Evolutionary conservation across 2,797 vertebrate genomes (phyloP).

Genomic region (Loriculus beryllinus): DNA sequence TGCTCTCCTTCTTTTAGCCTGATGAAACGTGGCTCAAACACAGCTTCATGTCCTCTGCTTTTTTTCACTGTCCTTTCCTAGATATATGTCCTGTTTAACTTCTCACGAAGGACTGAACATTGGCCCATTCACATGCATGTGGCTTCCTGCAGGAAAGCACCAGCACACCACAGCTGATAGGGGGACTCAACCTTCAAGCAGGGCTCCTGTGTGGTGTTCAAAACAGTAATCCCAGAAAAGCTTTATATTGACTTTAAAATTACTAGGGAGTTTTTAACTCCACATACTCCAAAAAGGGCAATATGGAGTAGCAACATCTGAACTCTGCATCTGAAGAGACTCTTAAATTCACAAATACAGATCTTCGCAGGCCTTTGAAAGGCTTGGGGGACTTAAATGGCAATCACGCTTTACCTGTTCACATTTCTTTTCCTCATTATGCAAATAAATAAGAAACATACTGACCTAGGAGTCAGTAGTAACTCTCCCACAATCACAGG

Average conservation of each 20-base stretch:
- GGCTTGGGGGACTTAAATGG: neutral
- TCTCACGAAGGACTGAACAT: neutral
- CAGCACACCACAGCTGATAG: neutral
- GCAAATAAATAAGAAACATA: neutral
- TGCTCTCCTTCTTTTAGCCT: neutral
- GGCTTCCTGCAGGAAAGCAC: neutral
- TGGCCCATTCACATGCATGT: accelerated
- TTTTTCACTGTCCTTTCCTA: neutral
- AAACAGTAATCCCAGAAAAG: neutral
- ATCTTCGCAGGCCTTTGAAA: neutral
- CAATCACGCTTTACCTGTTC: neutral
- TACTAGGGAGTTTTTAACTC: neutral
- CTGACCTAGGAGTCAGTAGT: neutral
- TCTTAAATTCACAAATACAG: neutral
- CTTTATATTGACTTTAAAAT: neutral
- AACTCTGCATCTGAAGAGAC: neutral
- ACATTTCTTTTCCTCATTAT: neutral
- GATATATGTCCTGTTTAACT: neutral
- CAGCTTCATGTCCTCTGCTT: neutral
- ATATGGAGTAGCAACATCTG: neutral
- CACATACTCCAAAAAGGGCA: neutral
- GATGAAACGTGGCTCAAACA: neutral
- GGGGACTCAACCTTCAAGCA: neutral
- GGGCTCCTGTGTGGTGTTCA: neutral
- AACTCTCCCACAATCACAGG: neutral